These are phyloP conservation scores for Benitochromis conjunctus DNA, from an alignment of 2,113 vertebrate species.

Conservation along the genomic window DNA sequence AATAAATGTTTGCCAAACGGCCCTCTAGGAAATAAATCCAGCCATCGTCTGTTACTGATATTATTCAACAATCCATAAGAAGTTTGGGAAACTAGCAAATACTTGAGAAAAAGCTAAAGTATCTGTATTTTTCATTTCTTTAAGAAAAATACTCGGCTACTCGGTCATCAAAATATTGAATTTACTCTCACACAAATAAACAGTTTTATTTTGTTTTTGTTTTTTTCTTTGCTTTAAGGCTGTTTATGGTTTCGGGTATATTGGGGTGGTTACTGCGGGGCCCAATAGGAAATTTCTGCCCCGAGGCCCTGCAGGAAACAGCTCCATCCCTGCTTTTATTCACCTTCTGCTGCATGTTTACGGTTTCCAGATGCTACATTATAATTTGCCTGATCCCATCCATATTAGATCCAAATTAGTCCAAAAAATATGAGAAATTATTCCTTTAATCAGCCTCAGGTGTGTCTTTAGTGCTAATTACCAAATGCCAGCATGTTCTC, in stretches of 20 bases:
- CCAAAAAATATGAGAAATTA: not conserved
- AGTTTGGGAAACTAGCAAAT: not conserved
- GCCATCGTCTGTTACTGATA: not conserved
- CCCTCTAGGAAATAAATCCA: not conserved
- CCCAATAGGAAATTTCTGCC: not conserved
- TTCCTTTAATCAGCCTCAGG: not conserved
- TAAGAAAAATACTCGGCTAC: not conserved
- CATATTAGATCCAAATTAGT: not conserved
- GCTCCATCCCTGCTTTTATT: not conserved
- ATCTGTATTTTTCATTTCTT: not conserved
- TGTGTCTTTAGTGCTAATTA: not conserved
- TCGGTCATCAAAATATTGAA: not conserved
- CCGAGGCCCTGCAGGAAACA: not conserved
- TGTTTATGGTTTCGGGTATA: not conserved
- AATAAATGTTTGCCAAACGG: not conserved
- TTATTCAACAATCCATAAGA: not conserved
- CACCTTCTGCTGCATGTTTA: not conserved
- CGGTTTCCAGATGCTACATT: not conserved
- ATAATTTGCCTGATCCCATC: not conserved
- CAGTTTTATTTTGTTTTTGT: not conserved
- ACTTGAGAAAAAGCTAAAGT: not conserved
- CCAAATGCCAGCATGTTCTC: not conserved
- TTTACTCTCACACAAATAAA: not conserved
- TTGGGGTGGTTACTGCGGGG: not conserved
- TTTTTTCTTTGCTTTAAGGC: not conserved